Percentiles rank a stretch among this genome's conserved stretches.
These are phyloP conservation scores for Campoplex capitator DNA, from an alignment of 2,888 invertebrate genomes.

Conservation along the genomic window DNA sequence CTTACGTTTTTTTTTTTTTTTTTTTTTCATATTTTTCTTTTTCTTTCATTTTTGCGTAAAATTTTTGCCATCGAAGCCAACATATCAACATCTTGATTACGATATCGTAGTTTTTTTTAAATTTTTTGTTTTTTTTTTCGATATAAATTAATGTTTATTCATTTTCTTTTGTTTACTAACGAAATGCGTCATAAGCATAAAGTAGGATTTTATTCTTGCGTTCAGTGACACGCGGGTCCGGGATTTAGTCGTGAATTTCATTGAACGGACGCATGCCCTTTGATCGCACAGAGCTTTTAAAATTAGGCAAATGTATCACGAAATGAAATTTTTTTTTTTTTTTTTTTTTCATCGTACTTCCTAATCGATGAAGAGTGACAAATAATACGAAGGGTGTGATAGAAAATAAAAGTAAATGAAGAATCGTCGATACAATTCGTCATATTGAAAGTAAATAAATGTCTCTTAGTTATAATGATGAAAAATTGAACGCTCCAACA, in stretches of 20 bases:
- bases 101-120: slow-evolving; percentile 56
- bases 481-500: slow-evolving; percentile 10
- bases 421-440: slow-evolving; percentile 43
- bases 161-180: slow-evolving; percentile 33
- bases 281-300: not conserved
- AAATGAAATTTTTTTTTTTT: not conserved
- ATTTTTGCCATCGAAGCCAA: slow-evolving; percentile 69
- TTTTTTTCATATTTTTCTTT: slow-evolving; percentile 18
- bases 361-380: not conserved
- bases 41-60: slow-evolving; percentile 58
- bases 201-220: slow-evolving; percentile 56
- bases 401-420: not conserved
- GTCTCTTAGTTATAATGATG: slow-evolving; percentile 37
- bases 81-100: slow-evolving; percentile 70
- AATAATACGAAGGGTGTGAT: not conserved
- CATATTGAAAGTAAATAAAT: slow-evolving; percentile 45
- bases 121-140: slow-evolving; percentile 31
- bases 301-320: not conserved
- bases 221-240: slow-evolving; percentile 1
- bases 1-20: slow-evolving; percentile 3
- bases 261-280: not conserved
- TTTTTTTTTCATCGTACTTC: not conserved
- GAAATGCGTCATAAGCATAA: slow-evolving; percentile 66
- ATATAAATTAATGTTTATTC: slow-evolving; percentile 43
- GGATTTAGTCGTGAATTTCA: not conserved